Base-by-base conservation (phyloP, 1,140 invertebrate genomes). In the Vollenhovia emeryi region DNA sequence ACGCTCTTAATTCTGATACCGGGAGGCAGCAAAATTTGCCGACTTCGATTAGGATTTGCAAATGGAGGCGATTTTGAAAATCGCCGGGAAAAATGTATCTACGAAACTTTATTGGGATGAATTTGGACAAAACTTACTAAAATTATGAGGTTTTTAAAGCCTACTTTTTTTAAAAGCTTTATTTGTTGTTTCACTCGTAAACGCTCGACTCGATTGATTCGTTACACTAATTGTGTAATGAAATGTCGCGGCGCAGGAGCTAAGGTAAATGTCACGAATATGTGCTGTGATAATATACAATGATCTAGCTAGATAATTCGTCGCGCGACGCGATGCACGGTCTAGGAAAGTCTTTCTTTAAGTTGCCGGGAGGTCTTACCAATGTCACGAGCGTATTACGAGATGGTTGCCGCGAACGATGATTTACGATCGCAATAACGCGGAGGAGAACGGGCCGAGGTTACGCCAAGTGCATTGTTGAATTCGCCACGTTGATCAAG, bases 391-490 rank as follows among this genome's bases (percentile, higher is more conserved):
- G 7, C 24, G 18, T 62, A 62, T 76, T 62, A 62, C 27, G 40
- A n/a, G 36, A 45, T 13, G 40, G 13, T 60, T 62, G 57, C 40
- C 40, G 40, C 11, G 40, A 60, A 60, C 27, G 57, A 76, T 76
- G 40, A 76, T 76, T 76, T 76, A 76, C 40, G 57, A 76, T 59
- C 13, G 74, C 27, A 55, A 74, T 74, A 74, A 74, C 50, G 43
- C 27, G 71, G 5, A 62, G 30, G 40, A 76, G 27, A 76, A 33
- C n/a, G 27, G 40, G 27, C 57, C 18, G 27, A 60, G 40, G 40
- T 76, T 76, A 27, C 8, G 18, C 9, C 30, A 45, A 21, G 15
- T 21, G 57, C 18, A 62, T 62, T 45, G 74, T 62, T 45, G 3
- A 48, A 30, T 18, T 62, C 40, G 57, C 40, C 18, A 48, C 40